A percentile compares a stretch with the other conserved stretches of the same genome.
These are phyloP conservation scores for Progne subis DNA, from an alignment of 2,113 vertebrate species.

Conservation along the genomic window DNA sequence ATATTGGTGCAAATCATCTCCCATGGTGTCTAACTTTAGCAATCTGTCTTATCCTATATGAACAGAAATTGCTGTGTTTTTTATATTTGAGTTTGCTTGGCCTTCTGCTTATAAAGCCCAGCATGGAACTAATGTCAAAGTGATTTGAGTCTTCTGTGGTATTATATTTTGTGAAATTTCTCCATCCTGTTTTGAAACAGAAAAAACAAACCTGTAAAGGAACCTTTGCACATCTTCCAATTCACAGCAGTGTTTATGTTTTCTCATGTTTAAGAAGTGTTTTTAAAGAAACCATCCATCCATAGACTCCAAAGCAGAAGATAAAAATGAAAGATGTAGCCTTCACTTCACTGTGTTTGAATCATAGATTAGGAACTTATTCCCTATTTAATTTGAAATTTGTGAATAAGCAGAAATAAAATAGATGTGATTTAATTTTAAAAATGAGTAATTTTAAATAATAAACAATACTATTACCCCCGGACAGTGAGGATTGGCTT, in stretches of 20 bases:
- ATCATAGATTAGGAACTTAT: not conserved
- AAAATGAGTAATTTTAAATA: not conserved
- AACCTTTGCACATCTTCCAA: not conserved
- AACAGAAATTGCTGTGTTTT: not conserved
- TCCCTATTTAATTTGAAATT: not conserved
- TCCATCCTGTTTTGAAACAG: not conserved
- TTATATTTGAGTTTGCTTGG: not conserved
- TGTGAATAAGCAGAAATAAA: not conserved
- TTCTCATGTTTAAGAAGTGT: not conserved
- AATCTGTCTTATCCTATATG: not conserved
- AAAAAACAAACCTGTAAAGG: not conserved
- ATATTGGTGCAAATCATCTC: not conserved
- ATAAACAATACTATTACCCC: not conserved
- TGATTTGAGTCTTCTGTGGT: not conserved
- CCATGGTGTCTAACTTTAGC: not conserved
- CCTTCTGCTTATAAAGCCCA: not conserved
- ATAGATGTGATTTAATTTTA: not conserved
- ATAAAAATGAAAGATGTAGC: not conserved
- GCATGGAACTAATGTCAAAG: not conserved
- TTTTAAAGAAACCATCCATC: not conserved
- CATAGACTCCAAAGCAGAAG: not conserved
- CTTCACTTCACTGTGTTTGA: not conserved
- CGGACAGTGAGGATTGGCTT: not conserved
- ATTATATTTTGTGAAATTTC: not conserved
- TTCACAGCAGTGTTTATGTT: not conserved